A percentile compares a stretch with the other conserved stretches of the same genome.
Conservation (phyloP, 2,113 vertebrate genomes). For the Lycocorax pyrrhopterus region DNA sequence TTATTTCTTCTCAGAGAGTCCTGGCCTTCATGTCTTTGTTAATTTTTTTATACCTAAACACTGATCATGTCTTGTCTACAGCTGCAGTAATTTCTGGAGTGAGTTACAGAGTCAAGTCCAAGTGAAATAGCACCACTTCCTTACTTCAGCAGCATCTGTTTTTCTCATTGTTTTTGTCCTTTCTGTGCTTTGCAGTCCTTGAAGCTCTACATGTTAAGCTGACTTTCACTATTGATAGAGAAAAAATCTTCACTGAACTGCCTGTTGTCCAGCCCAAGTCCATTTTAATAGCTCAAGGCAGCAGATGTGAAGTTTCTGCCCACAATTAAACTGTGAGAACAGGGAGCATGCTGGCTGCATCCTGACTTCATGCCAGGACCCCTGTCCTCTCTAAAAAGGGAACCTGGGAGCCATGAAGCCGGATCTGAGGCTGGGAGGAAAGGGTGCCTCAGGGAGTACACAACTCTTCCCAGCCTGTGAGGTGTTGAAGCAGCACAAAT, state of each 20-base stretch:
- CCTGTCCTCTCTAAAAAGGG: background rate
- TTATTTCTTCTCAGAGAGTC: background rate
- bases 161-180: background rate
- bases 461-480: background rate
- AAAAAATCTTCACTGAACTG: background rate
- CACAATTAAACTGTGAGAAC: background rate
- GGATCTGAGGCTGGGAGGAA: background rate
- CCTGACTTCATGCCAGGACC: background rate
- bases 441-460: background rate
- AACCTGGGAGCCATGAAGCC: background rate
- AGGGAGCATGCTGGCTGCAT: background rate
- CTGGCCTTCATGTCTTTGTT: background rate
- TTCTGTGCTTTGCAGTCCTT: background rate
- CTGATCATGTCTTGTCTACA: background rate
- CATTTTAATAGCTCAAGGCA: background rate
- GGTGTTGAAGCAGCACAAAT: rapidly evolving
- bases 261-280: background rate
- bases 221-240: background rate
- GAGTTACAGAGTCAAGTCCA: background rate
- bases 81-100: background rate
- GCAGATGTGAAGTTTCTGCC: background rate
- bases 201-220: background rate
- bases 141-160: background rate
- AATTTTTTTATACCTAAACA: background rate
- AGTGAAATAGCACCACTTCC: background rate